Evolutionary conservation across 2,888 invertebrate genomes (phyloP).

Genomic region (Blera fallax): DNA sequence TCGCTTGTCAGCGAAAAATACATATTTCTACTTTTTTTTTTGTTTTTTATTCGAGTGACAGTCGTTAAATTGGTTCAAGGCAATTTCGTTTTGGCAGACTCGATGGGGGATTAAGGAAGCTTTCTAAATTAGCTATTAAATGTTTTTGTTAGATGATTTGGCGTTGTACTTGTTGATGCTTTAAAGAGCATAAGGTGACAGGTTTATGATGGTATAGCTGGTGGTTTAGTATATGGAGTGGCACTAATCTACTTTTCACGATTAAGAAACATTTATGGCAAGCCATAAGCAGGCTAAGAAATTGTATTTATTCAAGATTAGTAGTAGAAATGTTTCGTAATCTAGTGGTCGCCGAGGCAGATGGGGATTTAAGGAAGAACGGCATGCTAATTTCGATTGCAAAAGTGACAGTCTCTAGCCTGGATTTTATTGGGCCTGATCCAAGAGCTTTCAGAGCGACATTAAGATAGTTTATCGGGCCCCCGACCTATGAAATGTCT

Average conservation of each 20-base stretch:
- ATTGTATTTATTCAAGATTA: too few relatives aligned
- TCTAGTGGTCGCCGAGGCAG: too few relatives aligned
- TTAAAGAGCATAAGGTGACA: neutral
- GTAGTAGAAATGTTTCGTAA: too few relatives aligned
- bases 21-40: neutral
- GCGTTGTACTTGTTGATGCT: neutral
- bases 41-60: neutral
- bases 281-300: too few relatives aligned
- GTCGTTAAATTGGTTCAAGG: conserved; percentile 49
- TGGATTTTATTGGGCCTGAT: too few relatives aligned
- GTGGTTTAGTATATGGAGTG: neutral
- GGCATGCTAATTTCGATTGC: too few relatives aligned
- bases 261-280: too few relatives aligned
- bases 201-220: neutral
- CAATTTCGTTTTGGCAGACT: conserved; percentile 12
- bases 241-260: neutral
- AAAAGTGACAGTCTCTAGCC: too few relatives aligned
- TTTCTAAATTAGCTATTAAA: neutral
- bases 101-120: neutral
- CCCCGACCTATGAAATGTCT: too few relatives aligned
- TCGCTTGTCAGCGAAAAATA: neutral
- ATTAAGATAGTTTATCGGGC: too few relatives aligned
- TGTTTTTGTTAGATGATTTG: neutral
- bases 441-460: too few relatives aligned
- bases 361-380: too few relatives aligned